phyloP scores from a whole-genome alignment of 2,113 vertebrate genomes.

The Paedocypris sp. region DNA sequence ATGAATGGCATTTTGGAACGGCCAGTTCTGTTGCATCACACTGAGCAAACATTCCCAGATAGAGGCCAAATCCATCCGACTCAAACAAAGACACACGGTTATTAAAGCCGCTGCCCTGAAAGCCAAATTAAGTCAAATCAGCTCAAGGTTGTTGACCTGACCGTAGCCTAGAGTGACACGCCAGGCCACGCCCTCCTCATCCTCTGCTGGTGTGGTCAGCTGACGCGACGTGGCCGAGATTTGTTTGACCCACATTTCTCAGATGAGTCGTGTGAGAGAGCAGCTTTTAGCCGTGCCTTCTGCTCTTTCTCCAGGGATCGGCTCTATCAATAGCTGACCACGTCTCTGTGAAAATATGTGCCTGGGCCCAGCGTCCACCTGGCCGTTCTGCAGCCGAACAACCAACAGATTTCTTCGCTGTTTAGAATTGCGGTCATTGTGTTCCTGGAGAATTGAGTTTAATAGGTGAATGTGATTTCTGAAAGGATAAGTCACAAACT shows the following conservation, averaged over 20 bases:
- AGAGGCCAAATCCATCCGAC: too few relatives aligned
- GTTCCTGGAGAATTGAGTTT: too few relatives aligned
- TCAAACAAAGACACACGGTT: too few relatives aligned
- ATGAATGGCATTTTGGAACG: background rate
- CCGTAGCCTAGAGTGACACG: background rate
- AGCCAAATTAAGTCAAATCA: too few relatives aligned
- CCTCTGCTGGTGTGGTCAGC: conserved; percentile 20
- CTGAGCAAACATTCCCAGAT: background rate
- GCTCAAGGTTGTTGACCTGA: too few relatives aligned
- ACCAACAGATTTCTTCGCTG: background rate
- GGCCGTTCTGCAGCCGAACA: background rate
- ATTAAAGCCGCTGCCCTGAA: too few relatives aligned
- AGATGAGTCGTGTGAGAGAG: conserved; percentile 5
- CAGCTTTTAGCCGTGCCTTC: conserved; percentile 31
- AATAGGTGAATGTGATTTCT: too few relatives aligned
- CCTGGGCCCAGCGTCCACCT: background rate
- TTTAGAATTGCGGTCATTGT: too few relatives aligned
- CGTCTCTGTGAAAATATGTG: conserved; percentile 33
- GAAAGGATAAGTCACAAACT: too few relatives aligned
- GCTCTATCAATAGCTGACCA: conserved; percentile 31
- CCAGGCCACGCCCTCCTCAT: background rate
- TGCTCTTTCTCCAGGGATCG: conserved; percentile 28
- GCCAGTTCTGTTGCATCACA: background rate
- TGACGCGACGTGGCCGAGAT: conserved; percentile 21
- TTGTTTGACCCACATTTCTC: conserved; percentile 39